Conservation (phyloP, 2,888 invertebrate genomes). For the Xiphydria camelus region DNA sequence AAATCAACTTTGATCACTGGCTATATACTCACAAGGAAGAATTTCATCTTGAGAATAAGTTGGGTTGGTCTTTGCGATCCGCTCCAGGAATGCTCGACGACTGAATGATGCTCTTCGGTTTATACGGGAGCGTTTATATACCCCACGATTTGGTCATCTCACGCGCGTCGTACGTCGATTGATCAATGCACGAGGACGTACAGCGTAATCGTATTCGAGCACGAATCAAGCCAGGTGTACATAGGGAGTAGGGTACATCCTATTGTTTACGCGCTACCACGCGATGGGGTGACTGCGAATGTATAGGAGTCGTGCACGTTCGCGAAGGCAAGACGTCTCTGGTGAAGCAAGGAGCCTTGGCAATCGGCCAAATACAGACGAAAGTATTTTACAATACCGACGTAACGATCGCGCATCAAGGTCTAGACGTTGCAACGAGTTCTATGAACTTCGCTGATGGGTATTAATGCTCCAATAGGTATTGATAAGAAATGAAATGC, state of each 20-base stretch:
- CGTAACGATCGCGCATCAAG: conserved; percentile 24
- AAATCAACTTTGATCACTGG: not conserved
- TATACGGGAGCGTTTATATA: conserved; percentile 47
- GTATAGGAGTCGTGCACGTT: conserved; percentile 12
- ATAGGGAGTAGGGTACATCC: conserved; percentile 5
- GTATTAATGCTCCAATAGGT: no score
- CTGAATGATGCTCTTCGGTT: conserved; percentile 46
- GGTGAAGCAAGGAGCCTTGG: conserved; percentile 46
- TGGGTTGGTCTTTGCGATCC: conserved; percentile 23
- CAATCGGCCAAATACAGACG: conserved; percentile 45
- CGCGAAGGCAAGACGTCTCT: not conserved
- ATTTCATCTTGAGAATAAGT: conserved; percentile 45
- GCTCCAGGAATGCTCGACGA: conserved; percentile 29
- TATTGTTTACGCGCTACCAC: conserved; percentile 26
- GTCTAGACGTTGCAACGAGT: conserved; percentile 22
- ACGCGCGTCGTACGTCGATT: conserved; percentile 38
- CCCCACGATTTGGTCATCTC: conserved; percentile 28
- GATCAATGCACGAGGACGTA: conserved; percentile 41
- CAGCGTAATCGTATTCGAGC: no score
- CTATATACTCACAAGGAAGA: conserved; percentile 42
- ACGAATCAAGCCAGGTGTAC: no score
- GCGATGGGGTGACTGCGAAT: not conserved
- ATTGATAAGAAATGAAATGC: no score
- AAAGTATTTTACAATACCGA: conserved; percentile 42
- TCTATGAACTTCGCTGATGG: conserved; percentile 28